Percentiles rank a stretch among this genome's conserved stretches.
Conservation (phyloP, 1,140 invertebrate genomes). For the Apis florea region DNA sequence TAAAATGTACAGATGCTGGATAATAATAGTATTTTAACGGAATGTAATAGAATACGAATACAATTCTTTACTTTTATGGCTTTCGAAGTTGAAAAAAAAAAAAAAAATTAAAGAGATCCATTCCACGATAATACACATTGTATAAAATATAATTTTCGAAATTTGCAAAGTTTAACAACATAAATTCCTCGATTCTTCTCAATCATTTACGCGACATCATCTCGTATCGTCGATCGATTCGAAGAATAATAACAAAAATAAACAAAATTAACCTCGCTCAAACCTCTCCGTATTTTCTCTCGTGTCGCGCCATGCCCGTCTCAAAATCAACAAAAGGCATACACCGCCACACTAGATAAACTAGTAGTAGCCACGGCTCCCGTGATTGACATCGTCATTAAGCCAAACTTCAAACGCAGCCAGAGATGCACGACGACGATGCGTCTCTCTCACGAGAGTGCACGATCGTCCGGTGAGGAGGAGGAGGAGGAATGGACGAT, state of each 20-base stretch:
- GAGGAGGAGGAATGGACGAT: conserved; percentile 14
- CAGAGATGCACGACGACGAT: conserved; percentile 12
- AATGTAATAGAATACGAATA: not conserved
- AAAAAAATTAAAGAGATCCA: not conserved
- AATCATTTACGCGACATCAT: no score
- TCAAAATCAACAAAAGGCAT: no score
- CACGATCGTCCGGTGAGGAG: conserved; percentile 42
- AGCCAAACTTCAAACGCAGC: conserved; percentile 55
- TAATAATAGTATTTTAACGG: not conserved
- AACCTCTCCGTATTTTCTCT: no score
- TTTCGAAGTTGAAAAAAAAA: not conserved
- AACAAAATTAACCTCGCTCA: no score
- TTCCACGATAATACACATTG: no score
- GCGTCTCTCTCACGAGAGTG: conserved; percentile 25
- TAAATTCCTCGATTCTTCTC: no score
- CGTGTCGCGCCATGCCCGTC: no score
- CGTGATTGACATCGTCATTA: conserved; percentile 72
- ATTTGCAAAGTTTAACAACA: no score
- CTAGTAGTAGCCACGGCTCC: conserved; percentile 33
- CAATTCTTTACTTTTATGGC: not conserved
- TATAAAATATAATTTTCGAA: no score
- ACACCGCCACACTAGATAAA: not conserved
- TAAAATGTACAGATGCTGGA: not conserved
- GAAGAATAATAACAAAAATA: no score
- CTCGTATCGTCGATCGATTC: no score